Conservation (phyloP, 2,888 invertebrate genomes). For the Sinhomidia bicolor region DNA sequence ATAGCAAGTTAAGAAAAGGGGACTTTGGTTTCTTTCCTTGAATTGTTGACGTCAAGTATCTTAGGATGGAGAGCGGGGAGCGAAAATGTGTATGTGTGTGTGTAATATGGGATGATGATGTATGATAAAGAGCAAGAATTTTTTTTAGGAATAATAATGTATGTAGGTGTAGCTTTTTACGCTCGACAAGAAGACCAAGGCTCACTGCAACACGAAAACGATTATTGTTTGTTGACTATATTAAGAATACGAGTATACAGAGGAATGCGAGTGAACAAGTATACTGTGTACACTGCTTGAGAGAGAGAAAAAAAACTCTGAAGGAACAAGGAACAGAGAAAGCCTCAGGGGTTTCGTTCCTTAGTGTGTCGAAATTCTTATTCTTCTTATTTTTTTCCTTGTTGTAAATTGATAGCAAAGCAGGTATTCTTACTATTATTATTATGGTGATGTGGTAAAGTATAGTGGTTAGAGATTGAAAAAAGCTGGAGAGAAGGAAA, state of each 20-base stretch:
- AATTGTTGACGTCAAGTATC: slow-evolving; percentile 30
- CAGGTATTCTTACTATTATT: slow-evolving; percentile 55
- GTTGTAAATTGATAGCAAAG: slow-evolving; percentile 40
- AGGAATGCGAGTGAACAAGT: neutral
- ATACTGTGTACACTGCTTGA: neutral
- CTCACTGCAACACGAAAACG: slow-evolving; percentile 55
- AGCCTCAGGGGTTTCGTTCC: slow-evolving; percentile 66
- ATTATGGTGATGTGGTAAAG: slow-evolving; percentile 50
- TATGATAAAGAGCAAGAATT: neutral
- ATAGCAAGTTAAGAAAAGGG: slow-evolving; percentile 10
- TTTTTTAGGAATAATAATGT: slow-evolving; percentile 7
- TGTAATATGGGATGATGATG: slow-evolving; percentile 39
- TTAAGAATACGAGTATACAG: neutral
- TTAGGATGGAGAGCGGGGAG: slow-evolving; percentile 19
- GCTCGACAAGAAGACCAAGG: slow-evolving; percentile 20
- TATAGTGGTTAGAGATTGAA: slow-evolving; percentile 17
- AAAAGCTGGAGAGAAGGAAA: neutral
- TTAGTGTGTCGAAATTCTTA: slow-evolving; percentile 62
- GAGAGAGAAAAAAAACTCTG: too few species aligned
- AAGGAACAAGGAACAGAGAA: slow-evolving; percentile 63
- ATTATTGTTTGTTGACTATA: slow-evolving; percentile 36
- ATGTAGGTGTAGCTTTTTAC: neutral
- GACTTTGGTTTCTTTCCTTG: slow-evolving; percentile 67
- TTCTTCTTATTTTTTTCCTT: slow-evolving; percentile 58
- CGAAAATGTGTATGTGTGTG: neutral